Evolutionary conservation across 2,113 vertebrate species (phyloP), one percentile per base, ranked within the genome.

Genomic region (Trogon melanurus): DNA sequence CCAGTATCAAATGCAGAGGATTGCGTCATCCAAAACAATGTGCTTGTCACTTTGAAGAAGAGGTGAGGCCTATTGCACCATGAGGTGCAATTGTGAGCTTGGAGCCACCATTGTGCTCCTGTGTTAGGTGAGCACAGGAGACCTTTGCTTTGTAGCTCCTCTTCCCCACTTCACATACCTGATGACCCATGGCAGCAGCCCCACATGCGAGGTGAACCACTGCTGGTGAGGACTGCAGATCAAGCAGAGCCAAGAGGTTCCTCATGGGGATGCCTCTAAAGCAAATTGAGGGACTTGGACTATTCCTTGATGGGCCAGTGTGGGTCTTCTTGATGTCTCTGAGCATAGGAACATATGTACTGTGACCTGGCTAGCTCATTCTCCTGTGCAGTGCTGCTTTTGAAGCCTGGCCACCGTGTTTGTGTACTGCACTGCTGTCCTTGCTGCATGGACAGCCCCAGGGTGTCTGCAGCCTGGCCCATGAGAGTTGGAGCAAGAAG

Each of bases 11-110:
- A 76, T 94, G 96, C 95, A 89, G 97, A 98, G 50, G 97, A 98
- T 44, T 99, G 98, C 30, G 13, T 98, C 21, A 84, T 99, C 58
- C 97, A 98, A 36, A 98, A 98, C 96, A 99, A 99, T 76, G 97
- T 97, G 88, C 95, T 99, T 80, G 95, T 99, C 67, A 98, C 96
- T 78, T 98, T 98, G 89, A 98, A 96, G 95, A 98, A 97, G 83
- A 95, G 84, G 90, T 97, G 89, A 88, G 89, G 11, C 7, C 18
- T 5, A 21, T 32, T 11, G 22, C 51, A 38, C 16, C 29, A 6
- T 4, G 5, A 23, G 22, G 12, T 51, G 38, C 48, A 23, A 26
- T 13, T 26, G 12, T 32, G 73, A 84, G 26, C 48, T 29, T 70
- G 48, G 22, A 50, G 62, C n/a, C 29, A 16, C n/a, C 1, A 1